phyloP scores from a whole-genome alignment of 2,797 vertebrate species.

The Myripristis jacobus region DNA sequence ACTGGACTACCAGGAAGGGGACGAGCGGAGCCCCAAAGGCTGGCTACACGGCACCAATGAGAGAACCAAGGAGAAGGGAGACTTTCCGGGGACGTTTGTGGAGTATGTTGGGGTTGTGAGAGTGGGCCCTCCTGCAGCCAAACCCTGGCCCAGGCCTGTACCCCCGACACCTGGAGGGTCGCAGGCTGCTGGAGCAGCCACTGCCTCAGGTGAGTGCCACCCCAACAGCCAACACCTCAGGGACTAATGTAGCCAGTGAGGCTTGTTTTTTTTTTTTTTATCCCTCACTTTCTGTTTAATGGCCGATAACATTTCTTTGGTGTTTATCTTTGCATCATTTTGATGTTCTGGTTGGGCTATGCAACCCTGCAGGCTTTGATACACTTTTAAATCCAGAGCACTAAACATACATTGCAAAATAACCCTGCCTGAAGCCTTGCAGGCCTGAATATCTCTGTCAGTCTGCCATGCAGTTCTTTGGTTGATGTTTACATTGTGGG shows the following conservation, averaged over 20 bases:
- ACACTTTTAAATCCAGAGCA: no score
- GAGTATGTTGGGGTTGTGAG: slow-evolving; percentile 83
- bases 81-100: slow-evolving; percentile 88
- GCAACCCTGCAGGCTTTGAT: no score
- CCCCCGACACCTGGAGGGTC: slow-evolving; percentile 73
- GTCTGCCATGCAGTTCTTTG: background rate
- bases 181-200: slow-evolving; percentile 56
- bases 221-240: background rate
- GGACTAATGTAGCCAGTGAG: no score
- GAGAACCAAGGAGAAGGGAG: slow-evolving; percentile 85
- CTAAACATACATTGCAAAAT: background rate
- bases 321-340: slow-evolving; percentile 1
- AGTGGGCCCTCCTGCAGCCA: slow-evolving; percentile 44
- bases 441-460: background rate
- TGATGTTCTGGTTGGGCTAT: background rate
- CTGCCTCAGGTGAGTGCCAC: slow-evolving; percentile 80
- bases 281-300: background rate
- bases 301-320: slow-evolving; percentile 4
- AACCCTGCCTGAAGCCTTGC: background rate
- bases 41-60: slow-evolving; percentile 88
- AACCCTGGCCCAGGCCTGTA: slow-evolving; percentile 80
- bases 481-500: no score
- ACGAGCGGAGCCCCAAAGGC: slow-evolving; percentile 83
- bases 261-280: no score
- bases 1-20: slow-evolving; percentile 83